Conservation (phyloP, 92 coral and sea anemone species). For the Chrysogorgia sp. region DNA sequence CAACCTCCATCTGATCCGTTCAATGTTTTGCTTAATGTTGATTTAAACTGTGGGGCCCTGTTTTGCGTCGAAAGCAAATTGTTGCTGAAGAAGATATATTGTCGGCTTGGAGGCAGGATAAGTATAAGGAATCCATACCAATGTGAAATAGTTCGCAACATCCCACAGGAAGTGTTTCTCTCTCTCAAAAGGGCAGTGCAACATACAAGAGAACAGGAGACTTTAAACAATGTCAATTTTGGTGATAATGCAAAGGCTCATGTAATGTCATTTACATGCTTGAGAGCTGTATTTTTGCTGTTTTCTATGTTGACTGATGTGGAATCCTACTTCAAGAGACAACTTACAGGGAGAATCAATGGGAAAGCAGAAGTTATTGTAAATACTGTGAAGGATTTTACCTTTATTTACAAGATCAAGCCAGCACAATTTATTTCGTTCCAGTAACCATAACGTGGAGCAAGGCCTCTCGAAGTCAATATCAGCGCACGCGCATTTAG, state of each 20-base stretch:
- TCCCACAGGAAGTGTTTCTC: slow-evolving; percentile 61
- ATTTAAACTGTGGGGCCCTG: slow-evolving; percentile 55
- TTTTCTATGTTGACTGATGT: slow-evolving; percentile 54
- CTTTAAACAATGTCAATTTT: slow-evolving; percentile 55
- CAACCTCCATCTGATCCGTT: slow-evolving; percentile 61
- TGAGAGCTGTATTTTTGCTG: slow-evolving; percentile 49
- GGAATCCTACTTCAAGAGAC: slow-evolving; percentile 46
- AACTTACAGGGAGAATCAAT: slow-evolving; percentile 50
- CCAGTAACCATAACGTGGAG: too few species aligned
- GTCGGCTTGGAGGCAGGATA: slow-evolving; percentile 49
- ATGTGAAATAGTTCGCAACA: slow-evolving; percentile 56
- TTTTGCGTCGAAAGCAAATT: slow-evolving; percentile 52
- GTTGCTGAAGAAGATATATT: slow-evolving; percentile 58
- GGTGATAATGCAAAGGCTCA: slow-evolving; percentile 57
- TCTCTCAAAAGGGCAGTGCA: slow-evolving; percentile 52
- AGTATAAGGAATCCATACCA: slow-evolving; percentile 57
- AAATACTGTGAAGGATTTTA: slow-evolving; percentile 54
- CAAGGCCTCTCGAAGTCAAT: too few species aligned
- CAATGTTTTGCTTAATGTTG: slow-evolving; percentile 51
- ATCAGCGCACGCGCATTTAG: too few species aligned
- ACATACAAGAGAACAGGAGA: slow-evolving; percentile 55
- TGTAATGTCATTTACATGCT: slow-evolving; percentile 60
- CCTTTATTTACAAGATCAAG: slow-evolving; percentile 51
- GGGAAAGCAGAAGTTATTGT: slow-evolving; percentile 58
- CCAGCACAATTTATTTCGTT: slow-evolving; percentile 55